Percentiles rank a stretch among this genome's conserved stretches.
Evolutionary conservation across 2,113 vertebrate genomes (phyloP).

Genomic region (Marmota flaviventris): DNA sequence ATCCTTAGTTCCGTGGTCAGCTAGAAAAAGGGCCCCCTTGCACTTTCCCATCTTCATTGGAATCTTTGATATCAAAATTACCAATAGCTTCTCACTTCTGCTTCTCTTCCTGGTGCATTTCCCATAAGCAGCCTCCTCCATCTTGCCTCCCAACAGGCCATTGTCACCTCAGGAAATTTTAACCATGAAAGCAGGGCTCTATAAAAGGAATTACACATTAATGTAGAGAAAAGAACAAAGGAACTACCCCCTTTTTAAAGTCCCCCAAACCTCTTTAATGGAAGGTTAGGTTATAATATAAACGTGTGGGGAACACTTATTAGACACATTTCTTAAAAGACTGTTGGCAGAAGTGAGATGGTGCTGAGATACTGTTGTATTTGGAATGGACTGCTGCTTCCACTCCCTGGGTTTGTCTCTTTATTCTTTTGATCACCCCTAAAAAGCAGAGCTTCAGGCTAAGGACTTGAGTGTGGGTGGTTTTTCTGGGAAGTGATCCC

Average conservation of each 20-base stretch:
- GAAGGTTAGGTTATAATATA: not conserved
- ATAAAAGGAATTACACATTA: not conserved
- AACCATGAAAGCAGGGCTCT: not conserved
- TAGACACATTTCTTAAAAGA: not conserved
- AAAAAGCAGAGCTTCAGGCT: not conserved
- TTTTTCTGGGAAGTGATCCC: not conserved
- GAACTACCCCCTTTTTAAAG: not conserved
- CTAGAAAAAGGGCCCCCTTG: not conserved
- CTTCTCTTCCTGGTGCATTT: not conserved
- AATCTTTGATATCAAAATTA: not conserved
- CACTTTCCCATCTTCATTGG: not conserved
- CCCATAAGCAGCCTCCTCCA: not conserved
- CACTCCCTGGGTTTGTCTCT: not conserved
- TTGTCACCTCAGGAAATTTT: not conserved
- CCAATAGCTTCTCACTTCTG: not conserved
- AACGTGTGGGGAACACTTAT: not conserved
- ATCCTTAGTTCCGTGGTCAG: not conserved
- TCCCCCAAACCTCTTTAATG: not conserved
- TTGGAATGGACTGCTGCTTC: not conserved
- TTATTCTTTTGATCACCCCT: not conserved
- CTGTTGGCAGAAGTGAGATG: not conserved
- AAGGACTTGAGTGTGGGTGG: not conserved
- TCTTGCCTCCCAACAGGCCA: not conserved
- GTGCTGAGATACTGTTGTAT: not conserved
- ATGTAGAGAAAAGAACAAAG: conserved; percentile 10